Percentiles rank a stretch among this genome's conserved stretches.
Evolutionary conservation across 1,140 invertebrate genomes (phyloP).

Genomic region (Scaptodrosophila lebanonensis): DNA sequence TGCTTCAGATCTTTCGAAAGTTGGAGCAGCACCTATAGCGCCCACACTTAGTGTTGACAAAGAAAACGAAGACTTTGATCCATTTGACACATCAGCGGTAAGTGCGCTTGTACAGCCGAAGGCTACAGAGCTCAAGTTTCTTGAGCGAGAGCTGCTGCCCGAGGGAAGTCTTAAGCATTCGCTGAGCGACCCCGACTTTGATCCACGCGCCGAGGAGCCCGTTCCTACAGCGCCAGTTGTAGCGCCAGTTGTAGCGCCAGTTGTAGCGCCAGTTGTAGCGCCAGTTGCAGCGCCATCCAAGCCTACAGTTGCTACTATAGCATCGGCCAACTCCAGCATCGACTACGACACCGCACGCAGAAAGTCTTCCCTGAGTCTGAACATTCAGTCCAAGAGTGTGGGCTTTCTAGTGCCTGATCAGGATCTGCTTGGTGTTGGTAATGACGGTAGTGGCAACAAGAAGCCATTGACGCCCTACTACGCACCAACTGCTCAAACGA

Average conservation of each 20-base stretch:
- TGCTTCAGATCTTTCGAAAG: constrained; percentile 84
- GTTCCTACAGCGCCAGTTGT: constrained; percentile 5
- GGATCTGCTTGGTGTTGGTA: constrained; percentile 67
- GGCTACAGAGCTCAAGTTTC: constrained; percentile 86
- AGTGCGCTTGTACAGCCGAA: constrained; percentile 84
- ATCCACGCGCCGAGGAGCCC: constrained; percentile 82
- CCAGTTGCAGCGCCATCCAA: not conserved
- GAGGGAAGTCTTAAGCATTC: constrained; percentile 77
- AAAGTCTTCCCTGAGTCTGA: constrained; percentile 72
- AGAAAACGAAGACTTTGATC: constrained; percentile 84
- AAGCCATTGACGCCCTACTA: constrained; percentile 90
- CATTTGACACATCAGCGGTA: constrained; percentile 89
- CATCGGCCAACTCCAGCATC: no score
- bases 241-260: not conserved
- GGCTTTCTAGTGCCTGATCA: constrained; percentile 83
- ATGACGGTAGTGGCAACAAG: constrained; percentile 79
- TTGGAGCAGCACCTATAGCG: constrained; percentile 83
- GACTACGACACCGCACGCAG: constrained; percentile 58
- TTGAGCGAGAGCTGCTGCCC: constrained; percentile 86
- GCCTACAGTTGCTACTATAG: not conserved
- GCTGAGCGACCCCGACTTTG: constrained; percentile 84
- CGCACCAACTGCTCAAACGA: constrained; percentile 78
- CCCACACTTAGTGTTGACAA: constrained; percentile 78
- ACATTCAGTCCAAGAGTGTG: constrained; percentile 81
- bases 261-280: not conserved